Base-by-base conservation (phyloP, 2,113 vertebrate genomes). In the Prolemur simus region DNA sequence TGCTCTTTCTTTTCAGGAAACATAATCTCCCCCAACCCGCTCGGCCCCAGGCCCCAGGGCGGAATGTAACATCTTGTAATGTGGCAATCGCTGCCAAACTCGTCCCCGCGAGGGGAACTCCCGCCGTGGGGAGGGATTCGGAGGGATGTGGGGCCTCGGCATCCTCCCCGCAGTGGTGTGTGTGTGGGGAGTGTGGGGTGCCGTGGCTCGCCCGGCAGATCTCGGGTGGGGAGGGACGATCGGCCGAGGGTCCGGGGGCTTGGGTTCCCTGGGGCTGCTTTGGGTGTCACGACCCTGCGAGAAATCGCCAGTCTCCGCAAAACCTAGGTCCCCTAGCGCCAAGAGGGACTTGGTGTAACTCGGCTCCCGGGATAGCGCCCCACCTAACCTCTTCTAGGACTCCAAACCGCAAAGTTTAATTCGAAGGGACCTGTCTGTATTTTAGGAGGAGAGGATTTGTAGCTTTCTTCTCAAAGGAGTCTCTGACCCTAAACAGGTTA, bases 21-120 rank as follows among this genome's bases (percentile, higher is more conserved):
- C 78, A 39, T 0, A 64, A 74, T 95, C 84, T 81, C 73, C 37
- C 49, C 32, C 37, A 60, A 94, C 63, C 78, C 77, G 49, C 77
- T 69, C 42, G 37, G 86, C 81, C 69, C 47, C 89, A 73, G 87
- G 96, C 96, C 96, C 93, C 96, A 29, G 92, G 98, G 97, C 92
- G 92, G 97, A 97, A 98, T 96, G 98, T 97, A 98, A 97, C 98
- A 98, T 98, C 98, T 98, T 98, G 98, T 98, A 98, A 98, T 93
- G 97, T 96, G 96, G 96, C 98, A 98, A 98, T 98, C 97, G 97
- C 97, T 98, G 98, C 92, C 97, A 94, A 96, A 89, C 39, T 64
- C 3, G 68, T 77, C 77, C 89, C 92, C 8, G 63, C 5, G 5
- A 90, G 87, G 96, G 81, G 54, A 76, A 49, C 78, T 94, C 95